phyloP scores from a whole-genome alignment of 2,113 vertebrate genomes.

The Microtus montanus region DNA sequence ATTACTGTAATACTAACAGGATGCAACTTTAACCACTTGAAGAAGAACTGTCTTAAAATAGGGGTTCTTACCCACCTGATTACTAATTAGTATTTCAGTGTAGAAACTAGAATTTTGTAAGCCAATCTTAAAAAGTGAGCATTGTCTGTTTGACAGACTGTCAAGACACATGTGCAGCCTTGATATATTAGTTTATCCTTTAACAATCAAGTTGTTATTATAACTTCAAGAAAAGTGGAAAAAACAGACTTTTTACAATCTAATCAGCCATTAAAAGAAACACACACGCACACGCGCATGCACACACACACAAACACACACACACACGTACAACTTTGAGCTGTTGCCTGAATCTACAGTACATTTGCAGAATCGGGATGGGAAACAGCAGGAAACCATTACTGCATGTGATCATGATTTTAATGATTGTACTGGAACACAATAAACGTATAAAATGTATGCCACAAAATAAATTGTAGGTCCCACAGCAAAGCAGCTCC shows the following conservation, averaged over 20 bases:
- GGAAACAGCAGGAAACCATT: constrained; percentile 74
- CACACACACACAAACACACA: neutral
- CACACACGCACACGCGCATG: neutral
- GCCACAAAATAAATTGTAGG: constrained; percentile 80
- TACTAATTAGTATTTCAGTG: constrained; percentile 82
- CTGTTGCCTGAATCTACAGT: constrained; percentile 65
- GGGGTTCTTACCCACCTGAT: constrained; percentile 75
- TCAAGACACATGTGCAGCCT: constrained; percentile 71
- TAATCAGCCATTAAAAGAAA: constrained; percentile 75
- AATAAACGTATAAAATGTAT: constrained; percentile 77
- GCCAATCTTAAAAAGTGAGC: constrained; percentile 73
- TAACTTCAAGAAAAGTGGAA: constrained; percentile 80
- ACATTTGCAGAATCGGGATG: constrained; percentile 66
- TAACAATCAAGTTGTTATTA: constrained; percentile 84
- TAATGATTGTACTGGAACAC: constrained; percentile 76
- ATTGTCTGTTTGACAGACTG: constrained; percentile 81
- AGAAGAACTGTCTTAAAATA: constrained; percentile 79
- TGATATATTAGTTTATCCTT: constrained; percentile 80
- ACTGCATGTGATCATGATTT: constrained; percentile 73
- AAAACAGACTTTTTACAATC: constrained; percentile 80
- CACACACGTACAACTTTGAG: constrained; percentile 67
- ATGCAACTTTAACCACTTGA: constrained; percentile 74
- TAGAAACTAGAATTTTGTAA: constrained; percentile 78
- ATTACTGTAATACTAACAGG: constrained; percentile 65
- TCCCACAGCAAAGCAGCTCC: constrained; percentile 65